Evolutionary conservation across 2,888 invertebrate genomes (phyloP), one percentile per base, ranked within the genome.

Genomic region (Xestia sexstrigata): DNA sequence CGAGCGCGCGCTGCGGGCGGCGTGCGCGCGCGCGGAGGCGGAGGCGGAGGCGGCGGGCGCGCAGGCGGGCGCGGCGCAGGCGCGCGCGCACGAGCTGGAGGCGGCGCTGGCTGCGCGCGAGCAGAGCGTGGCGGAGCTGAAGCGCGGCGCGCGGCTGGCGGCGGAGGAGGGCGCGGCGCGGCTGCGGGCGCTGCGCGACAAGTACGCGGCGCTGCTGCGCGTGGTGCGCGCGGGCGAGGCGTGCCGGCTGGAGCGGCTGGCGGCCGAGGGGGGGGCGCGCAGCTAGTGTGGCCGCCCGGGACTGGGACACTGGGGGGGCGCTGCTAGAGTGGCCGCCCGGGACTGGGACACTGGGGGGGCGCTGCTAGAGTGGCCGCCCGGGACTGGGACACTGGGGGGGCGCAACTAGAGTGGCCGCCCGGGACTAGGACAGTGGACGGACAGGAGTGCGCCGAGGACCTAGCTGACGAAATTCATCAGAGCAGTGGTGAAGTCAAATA

Each of bases 91-190:
- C 85, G 95, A 96, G 78, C 94, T 97, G 91, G 93, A 93, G 88
- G 89, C 92, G 80, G 87, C 90, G 88, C 89, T 93, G 89, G 89
- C 88, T 71, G 88, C 93, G 90, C 93, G 94, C 87, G 93, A 94
- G 79, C 93, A 96, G 83, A 93, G 95, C 63, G 95, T 97, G 83
- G 94, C 97, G 26, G 93, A 93, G 91, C 90, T 93, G 89, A 95
- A 91, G 95, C 96, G 89, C 94, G 97, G 87, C 92, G 97, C 87
- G 91, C 94, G 84, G 89, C 93, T 80, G 97, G 94, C 94, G 80
- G 95, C 97, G 80, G 98, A 98, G 87, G 97, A 98, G 90, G 97
- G 97, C 90, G 96, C 97, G 89, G 97, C 97, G 89, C 95, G 97
- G 87, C 89, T 97, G 86, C 96, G 97, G 82, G 97, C 97, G 20